Evolutionary conservation across 2,113 vertebrate genomes (phyloP).

Genomic region (Noctilio leporinus): DNA sequence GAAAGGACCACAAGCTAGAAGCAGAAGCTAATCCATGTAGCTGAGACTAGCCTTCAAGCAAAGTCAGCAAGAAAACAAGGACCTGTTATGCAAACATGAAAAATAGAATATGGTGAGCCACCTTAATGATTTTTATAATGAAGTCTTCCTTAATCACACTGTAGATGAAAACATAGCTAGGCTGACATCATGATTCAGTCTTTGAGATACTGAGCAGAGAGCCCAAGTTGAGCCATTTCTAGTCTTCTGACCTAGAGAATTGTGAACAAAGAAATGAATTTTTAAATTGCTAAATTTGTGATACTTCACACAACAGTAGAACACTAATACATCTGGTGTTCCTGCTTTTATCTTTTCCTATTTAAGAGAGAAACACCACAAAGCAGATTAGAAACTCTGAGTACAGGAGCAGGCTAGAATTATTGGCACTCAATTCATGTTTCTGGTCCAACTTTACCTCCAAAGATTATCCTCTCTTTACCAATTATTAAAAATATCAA

Average conservation of each 20-base stretch:
- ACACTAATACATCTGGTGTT: neutral
- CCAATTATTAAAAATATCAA: neutral
- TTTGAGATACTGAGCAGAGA: neutral
- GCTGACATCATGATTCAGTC: neutral
- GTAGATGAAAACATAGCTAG: neutral
- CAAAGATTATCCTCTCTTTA: neutral
- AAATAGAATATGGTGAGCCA: neutral
- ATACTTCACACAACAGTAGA: neutral
- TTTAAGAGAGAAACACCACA: neutral
- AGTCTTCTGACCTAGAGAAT: neutral
- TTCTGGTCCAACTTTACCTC: neutral
- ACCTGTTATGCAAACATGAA: neutral
- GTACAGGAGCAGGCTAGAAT: fast-evolving
- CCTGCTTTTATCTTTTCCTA: neutral
- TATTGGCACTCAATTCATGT: neutral
- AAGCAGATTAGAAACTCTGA: neutral
- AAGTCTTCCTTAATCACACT: neutral
- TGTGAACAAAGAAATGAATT: neutral
- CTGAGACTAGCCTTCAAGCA: neutral
- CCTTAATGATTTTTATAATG: neutral
- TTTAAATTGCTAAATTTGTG: neutral
- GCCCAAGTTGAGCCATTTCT: neutral
- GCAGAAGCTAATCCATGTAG: neutral
- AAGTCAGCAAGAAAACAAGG: neutral
- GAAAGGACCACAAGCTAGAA: neutral